Conservation (phyloP, 2,888 invertebrate genomes). For the Auanema sp. region DNA sequence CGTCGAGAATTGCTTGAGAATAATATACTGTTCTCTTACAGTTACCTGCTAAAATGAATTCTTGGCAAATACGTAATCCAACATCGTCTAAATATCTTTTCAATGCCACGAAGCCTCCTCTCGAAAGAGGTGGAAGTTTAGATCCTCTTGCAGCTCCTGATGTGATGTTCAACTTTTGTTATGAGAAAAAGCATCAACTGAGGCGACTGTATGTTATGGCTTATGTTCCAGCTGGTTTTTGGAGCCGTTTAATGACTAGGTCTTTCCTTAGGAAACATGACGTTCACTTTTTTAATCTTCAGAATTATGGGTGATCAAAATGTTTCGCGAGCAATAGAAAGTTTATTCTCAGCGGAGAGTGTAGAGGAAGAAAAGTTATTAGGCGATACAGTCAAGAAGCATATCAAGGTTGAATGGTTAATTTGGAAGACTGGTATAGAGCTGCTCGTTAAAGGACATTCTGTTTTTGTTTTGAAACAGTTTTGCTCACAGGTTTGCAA, state of each 20-base stretch:
- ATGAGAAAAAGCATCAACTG: conserved; percentile 38
- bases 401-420: conserved; percentile 75
- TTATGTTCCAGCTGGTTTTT: conserved; percentile 96
- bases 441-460: conserved; percentile 74
- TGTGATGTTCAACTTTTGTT: conserved; percentile 16
- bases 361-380: conserved; percentile 21
- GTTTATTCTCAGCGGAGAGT: conserved; percentile 28
- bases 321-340: conserved; percentile 35
- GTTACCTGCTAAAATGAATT: conserved; percentile 14
- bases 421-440: conserved; percentile 91
- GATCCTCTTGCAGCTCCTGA: background rate
- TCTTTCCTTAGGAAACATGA: background rate
- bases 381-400: conserved; percentile 23
- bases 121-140: background rate
- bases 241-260: conserved; percentile 88
- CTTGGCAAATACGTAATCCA: conserved; percentile 16
- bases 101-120: background rate
- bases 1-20: conserved; percentile 19
- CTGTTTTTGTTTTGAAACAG: conserved; percentile 82
- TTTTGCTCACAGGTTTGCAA: conserved; percentile 66
- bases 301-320: conserved; percentile 53
- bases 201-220: conserved; percentile 74
- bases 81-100: background rate
- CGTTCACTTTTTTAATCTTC: background rate
- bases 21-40: background rate